Evolutionary conservation across 2,113 vertebrate species (phyloP), one percentile per base, ranked within the genome.

Genomic region (Paramisgurnus dabryanus): DNA sequence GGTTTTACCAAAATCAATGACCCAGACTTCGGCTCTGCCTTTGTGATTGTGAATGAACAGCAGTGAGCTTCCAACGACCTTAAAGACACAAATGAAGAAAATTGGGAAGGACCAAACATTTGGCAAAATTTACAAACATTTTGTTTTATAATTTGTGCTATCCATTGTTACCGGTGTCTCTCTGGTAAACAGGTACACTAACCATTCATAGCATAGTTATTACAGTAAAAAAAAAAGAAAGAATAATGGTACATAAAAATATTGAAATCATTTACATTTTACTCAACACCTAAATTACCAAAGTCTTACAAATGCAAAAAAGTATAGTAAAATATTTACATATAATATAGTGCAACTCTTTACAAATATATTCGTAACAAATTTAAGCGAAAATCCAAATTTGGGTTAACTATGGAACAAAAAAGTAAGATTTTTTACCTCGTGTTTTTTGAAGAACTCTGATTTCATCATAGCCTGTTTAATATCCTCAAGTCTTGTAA

Each of bases 1-100:
- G 67, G 97, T 99, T 90, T 96, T 99, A 63, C 98, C 98, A 87
- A 99, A 99, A 92, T 99, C 98, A 5, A 99, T 99, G 74, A 99
- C 94, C 97, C 97, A 98, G 63, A 99, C 93, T 4, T 97, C 93
- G 0, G 95, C 96, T 2, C 90, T 94, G 67, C 94, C 93, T 12
- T 89, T 96, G 83, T 94, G 93, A 87, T 99, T 95, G 0, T 99
- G 98, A 84, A 99, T 96, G 84, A 99, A 99, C 86, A 99, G 95
- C 79, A 99, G 94, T 6, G 98, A 99, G 90, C 97, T 98, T 87
- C 98, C 98, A n/a, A 99, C 96, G 4, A 99, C 96, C 98, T 96
- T 41, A 13, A 69, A 71, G 55, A 82, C 15, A 18, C 40, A 3
- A 73, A 58, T 58, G n/a, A 47, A 60, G 12, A 18, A 43, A 58